These are phyloP conservation scores for Spilarctia lutea DNA, from an alignment of 2,888 invertebrate species.

Conservation along the genomic window DNA sequence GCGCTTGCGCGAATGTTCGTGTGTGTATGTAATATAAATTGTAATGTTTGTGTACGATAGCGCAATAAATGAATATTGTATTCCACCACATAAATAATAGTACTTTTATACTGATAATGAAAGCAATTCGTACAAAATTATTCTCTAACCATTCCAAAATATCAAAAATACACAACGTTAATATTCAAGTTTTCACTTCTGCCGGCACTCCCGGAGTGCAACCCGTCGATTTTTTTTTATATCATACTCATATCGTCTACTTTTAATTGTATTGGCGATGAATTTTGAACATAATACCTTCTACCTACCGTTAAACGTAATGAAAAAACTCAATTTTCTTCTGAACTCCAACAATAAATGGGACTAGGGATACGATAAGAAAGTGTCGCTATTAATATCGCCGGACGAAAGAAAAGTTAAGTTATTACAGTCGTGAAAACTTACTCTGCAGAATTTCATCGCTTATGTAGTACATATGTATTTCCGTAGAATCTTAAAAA, in stretches of 20 bases:
- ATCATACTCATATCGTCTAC: background rate
- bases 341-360: background rate
- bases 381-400: background rate
- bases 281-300: background rate
- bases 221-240: too few species aligned
- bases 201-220: too few species aligned
- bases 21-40: too few species aligned
- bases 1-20: too few species aligned
- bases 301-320: background rate
- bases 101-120: too few species aligned
- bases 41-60: too few species aligned
- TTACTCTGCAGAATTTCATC: background rate
- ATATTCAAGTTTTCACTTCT: too few species aligned
- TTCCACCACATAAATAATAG: too few species aligned
- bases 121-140: too few species aligned
- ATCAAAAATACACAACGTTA: too few species aligned
- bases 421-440: background rate
- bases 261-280: background rate
- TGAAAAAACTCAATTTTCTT: background rate
- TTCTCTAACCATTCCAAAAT: too few species aligned
- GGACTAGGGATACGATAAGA: background rate
- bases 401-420: slow-evolving; percentile 2
- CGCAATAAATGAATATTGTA: too few species aligned
- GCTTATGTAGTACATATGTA: background rate
- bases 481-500: background rate